phyloP scores from a whole-genome alignment of 2,113 vertebrate genomes.

The Carettochelys insculpta region DNA sequence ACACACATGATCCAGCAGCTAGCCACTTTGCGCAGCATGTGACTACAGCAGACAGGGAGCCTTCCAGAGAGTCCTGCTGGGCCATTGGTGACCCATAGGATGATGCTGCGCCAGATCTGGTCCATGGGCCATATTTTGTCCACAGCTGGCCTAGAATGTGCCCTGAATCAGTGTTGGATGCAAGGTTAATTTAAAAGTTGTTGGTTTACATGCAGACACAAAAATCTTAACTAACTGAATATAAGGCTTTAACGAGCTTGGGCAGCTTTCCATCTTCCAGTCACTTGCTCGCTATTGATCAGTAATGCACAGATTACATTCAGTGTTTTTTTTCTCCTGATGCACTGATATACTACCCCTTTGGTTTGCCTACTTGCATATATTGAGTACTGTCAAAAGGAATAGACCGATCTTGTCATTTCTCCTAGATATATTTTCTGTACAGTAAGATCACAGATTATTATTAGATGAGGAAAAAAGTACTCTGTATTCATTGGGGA shows the following conservation, averaged over 20 bases:
- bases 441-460: background rate
- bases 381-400: background rate
- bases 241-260: background rate
- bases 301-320: fast-evolving
- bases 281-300: background rate
- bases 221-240: background rate
- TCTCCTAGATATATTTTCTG: background rate
- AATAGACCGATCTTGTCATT: background rate
- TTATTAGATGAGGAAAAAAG: background rate
- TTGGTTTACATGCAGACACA: background rate
- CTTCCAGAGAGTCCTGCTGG: no score
- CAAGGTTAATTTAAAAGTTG: background rate
- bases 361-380: background rate
- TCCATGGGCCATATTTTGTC: no score
- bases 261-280: background rate
- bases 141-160: background rate
- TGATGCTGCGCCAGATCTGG: no score
- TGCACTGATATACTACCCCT: fast-evolving
- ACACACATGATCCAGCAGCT: no score
- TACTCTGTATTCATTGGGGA: background rate
- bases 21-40: no score
- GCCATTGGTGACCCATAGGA: no score
- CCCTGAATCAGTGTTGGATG: background rate
- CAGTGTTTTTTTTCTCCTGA: background rate
- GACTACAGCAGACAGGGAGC: no score